phyloP scores from a whole-genome alignment of 1,140 invertebrate species.

The Lepidostoma basale region DNA sequence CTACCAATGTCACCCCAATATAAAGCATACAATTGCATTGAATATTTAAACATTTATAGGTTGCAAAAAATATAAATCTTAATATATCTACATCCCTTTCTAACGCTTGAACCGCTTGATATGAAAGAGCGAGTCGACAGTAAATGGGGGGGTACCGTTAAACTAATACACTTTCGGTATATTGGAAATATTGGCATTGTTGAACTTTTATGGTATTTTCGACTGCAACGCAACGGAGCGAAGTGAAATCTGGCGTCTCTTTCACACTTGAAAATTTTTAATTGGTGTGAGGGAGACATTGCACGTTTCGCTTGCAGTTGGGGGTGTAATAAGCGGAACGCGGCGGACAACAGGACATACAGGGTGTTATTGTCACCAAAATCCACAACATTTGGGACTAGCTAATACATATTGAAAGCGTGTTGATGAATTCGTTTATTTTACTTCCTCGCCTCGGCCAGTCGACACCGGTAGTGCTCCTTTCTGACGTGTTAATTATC shows the following conservation, averaged over 20 bases:
- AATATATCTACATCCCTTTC: constrained; percentile 30
- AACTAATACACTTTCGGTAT: constrained; percentile 33
- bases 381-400: constrained; percentile 32
- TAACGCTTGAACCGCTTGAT: not conserved
- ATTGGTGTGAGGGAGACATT: not conserved
- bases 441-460: constrained; percentile 11
- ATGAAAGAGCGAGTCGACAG: constrained; percentile 19
- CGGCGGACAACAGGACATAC: constrained; percentile 43
- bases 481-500: constrained; percentile 19
- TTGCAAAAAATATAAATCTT: constrained; percentile 26
- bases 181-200: constrained; percentile 47
- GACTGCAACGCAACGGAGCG: constrained; percentile 40
- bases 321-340: constrained; percentile 30
- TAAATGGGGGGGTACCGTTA: constrained; percentile 28
- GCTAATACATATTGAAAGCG: constrained; percentile 19
- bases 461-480: constrained; percentile 17
- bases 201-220: constrained; percentile 47
- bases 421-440: constrained; percentile 40
- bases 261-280: not conserved
- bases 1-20: constrained; percentile 45
- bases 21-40: constrained; percentile 45
- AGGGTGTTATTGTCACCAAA: constrained; percentile 44
- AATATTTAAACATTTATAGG: constrained; percentile 47
- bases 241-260: not conserved
- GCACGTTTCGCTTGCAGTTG: not conserved